Evolutionary conservation across 1,140 invertebrate genomes (phyloP).

Genomic region (Macrocentrus cingulum): DNA sequence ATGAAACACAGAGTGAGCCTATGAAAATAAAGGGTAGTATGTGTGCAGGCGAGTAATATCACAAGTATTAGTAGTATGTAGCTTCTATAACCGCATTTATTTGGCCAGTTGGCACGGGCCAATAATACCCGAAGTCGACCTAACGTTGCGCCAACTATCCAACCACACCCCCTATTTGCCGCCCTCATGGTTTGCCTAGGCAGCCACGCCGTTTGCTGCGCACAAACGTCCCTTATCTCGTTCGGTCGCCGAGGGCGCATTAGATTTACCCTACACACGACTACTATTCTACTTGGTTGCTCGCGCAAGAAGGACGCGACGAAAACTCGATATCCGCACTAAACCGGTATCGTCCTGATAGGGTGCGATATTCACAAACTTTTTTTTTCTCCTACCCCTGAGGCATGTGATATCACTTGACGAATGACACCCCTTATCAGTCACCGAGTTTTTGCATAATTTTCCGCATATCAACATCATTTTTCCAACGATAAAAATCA

Average conservation of each 20-base stretch:
- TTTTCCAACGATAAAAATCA: too few relatives aligned
- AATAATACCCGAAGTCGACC: conserved; percentile 24
- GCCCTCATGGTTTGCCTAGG: conserved; percentile 19
- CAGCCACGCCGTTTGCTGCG: conserved; percentile 4
- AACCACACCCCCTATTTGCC: conserved; percentile 1
- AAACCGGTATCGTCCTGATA: conserved; percentile 8
- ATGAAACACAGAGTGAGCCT: too few relatives aligned
- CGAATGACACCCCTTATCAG: too few relatives aligned
- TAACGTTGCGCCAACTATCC: conserved; percentile 16
- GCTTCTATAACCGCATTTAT: conserved; percentile 25
- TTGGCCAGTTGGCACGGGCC: conserved; percentile 25
- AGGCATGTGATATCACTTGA: too few relatives aligned
- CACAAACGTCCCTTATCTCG: conserved; percentile 22
- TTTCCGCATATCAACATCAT: too few relatives aligned
- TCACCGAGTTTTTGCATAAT: too few relatives aligned
- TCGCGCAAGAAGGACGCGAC: background rate
- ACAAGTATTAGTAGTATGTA: conserved; percentile 1
- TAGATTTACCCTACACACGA: conserved; percentile 19
- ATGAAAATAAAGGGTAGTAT: too few relatives aligned
- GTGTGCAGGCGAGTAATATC: too few relatives aligned
- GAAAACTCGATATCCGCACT: conserved; percentile 26
- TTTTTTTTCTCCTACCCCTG: conserved; percentile 1
- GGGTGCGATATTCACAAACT: background rate
- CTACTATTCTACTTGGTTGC: background rate
- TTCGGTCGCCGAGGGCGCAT: conserved; percentile 18